These are phyloP conservation scores for Sebastes matsubarae DNA, from an alignment of 2,797 vertebrate genomes.

Conservation along the genomic window DNA sequence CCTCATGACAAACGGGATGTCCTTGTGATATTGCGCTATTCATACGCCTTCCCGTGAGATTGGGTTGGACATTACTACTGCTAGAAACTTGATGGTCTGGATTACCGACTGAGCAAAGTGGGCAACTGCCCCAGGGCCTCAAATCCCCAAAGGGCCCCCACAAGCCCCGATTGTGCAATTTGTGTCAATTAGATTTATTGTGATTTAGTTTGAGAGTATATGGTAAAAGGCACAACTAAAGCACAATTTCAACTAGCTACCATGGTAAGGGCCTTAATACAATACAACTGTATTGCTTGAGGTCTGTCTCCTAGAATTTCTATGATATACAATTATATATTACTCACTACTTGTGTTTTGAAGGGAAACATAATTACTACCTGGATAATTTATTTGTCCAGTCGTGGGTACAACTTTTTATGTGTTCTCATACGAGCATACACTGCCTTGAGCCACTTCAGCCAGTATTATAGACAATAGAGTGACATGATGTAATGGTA, in stretches of 20 bases:
- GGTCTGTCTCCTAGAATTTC: neutral
- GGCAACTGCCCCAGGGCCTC: neutral
- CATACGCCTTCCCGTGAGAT: neutral
- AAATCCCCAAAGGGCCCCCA: neutral
- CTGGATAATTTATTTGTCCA: neutral
- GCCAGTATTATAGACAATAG: slow-evolving; percentile 3
- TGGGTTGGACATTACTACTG: neutral
- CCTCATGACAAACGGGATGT: neutral
- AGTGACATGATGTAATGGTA: slow-evolving; percentile 7
- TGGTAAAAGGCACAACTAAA: neutral
- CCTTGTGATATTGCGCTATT: neutral
- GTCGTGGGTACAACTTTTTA: neutral
- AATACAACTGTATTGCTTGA: neutral
- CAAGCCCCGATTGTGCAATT: neutral
- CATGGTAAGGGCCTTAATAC: neutral
- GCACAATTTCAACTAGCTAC: neutral
- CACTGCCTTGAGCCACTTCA: neutral
- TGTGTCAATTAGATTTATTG: neutral
- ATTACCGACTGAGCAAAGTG: neutral
- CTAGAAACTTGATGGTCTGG: neutral
- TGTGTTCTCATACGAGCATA: neutral
- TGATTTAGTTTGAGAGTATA: neutral
- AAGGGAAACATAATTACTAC: neutral
- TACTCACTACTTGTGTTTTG: neutral
- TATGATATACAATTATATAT: neutral